Base-by-base conservation (phyloP, 2,797 vertebrate genomes). In the Gambelia wislizenii region DNA sequence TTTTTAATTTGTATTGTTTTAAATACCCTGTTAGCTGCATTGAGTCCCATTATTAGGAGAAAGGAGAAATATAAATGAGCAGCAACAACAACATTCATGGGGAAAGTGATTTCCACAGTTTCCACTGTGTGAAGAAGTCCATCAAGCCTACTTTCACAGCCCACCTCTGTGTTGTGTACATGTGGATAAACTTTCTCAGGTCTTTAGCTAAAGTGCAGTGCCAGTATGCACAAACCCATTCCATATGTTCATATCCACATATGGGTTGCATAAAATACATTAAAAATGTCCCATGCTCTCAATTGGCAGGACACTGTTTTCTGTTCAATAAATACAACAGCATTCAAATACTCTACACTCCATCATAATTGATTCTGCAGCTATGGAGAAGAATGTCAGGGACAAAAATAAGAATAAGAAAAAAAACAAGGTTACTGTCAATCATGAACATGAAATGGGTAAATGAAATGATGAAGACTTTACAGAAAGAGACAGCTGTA, bases 401-500 rank as follows among this genome's bases (percentile, higher is more conserved):
- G 1, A 72, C 91, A 90, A 91, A 7, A 4, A 49, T 86, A 49
- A 93, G 90, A 77, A 36, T 9, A 72, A 77, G 56, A 85, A 80
- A 79, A 78, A 93, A 81, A 91, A 91, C 33, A 91, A 93, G 44
- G 54, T 88, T 84, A 84, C 33, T 86, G 33, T 87, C 92, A 92
- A 61, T 88, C 84, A 94, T 74, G 78, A 88, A 84, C 54, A 75
- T 89, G 20, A 92, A 94, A 91, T 80, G 85, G 87, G 36, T 83
- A 87, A 87, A 91, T 76, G 78, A 92, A 94, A 18, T 61, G 74
- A 89, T 93, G 87, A 91, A 44, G 72, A 91, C 22, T 92, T 75
- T 72, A 91, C 52, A 91, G 49, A 56, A 1, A 42, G 87, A 93
- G 89, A 92, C 59, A 94, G 76, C 90, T 94, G 91, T 80, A 89